A percentile compares a stretch with the other conserved stretches of the same genome.
phyloP scores from a whole-genome alignment of 2,888 invertebrate species.

The Eremobia ochroleuca region DNA sequence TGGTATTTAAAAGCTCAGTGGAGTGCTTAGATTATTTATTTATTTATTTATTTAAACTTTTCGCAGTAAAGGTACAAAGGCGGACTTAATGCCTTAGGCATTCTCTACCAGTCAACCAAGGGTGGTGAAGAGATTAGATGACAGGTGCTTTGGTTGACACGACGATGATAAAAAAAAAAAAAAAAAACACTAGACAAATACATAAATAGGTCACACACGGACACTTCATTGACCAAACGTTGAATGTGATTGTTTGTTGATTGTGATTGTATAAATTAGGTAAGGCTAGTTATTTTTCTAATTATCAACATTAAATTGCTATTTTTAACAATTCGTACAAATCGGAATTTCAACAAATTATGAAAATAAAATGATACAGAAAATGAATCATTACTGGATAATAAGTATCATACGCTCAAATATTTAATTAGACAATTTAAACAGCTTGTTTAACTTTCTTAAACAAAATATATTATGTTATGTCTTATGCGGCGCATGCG shows the following conservation, averaged over 20 bases:
- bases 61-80: too few relatives aligned
- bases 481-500: constrained; percentile 1
- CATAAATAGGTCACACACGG: too few relatives aligned
- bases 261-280: background rate
- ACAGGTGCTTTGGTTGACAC: too few relatives aligned
- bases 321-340: background rate
- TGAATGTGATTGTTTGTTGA: background rate
- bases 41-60: too few relatives aligned
- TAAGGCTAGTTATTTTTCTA: background rate
- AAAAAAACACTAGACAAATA: too few relatives aligned
- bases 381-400: background rate
- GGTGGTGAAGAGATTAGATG: too few relatives aligned
- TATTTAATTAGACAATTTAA: background rate
- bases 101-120: too few relatives aligned
- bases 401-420: background rate
- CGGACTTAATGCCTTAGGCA: too few relatives aligned
- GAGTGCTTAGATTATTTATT: background rate
- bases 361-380: background rate
- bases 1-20: background rate
- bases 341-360: background rate
- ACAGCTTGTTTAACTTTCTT: too few relatives aligned
- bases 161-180: too few relatives aligned
- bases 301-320: background rate
- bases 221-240: background rate
- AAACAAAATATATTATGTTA: background rate